phyloP scores from a whole-genome alignment of 2,113 vertebrate genomes.

The Penelope pileata region DNA sequence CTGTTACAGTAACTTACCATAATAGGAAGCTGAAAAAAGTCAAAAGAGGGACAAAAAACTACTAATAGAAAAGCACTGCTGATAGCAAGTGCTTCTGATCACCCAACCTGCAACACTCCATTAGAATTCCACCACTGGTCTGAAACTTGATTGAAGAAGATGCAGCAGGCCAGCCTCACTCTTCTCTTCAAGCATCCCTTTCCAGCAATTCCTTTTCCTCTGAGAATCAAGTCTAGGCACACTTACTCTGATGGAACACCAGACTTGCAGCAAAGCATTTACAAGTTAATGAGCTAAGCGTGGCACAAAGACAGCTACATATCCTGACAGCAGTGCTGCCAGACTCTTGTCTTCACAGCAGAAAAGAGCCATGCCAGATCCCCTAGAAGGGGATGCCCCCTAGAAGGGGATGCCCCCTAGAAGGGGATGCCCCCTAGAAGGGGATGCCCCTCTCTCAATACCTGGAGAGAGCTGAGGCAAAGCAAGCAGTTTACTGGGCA shows the following conservation, averaged over 20 bases:
- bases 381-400: too few species aligned
- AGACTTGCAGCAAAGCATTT: neutral
- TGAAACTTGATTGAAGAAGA: neutral
- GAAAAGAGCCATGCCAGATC: neutral
- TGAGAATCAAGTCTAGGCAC: neutral
- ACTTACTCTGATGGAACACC: neutral
- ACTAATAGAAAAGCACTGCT: neutral
- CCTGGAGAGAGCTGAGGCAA: neutral
- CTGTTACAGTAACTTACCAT: neutral
- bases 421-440: neutral
- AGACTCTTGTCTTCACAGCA: neutral
- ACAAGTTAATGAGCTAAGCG: slow-evolving; percentile 1
- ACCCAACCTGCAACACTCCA: neutral
- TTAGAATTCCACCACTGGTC: neutral
- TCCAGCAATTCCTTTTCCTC: neutral
- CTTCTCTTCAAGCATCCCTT: neutral
- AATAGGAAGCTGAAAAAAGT: neutral
- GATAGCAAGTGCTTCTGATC: neutral
- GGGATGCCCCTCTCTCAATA: neutral
- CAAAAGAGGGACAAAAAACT: neutral
- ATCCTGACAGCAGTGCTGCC: neutral
- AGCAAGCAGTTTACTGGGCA: neutral
- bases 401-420: neutral
- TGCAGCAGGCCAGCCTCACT: neutral
- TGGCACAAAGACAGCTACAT: neutral